Conservation (phyloP, 2,113 vertebrate genomes). For the Nycticorax nycticorax region DNA sequence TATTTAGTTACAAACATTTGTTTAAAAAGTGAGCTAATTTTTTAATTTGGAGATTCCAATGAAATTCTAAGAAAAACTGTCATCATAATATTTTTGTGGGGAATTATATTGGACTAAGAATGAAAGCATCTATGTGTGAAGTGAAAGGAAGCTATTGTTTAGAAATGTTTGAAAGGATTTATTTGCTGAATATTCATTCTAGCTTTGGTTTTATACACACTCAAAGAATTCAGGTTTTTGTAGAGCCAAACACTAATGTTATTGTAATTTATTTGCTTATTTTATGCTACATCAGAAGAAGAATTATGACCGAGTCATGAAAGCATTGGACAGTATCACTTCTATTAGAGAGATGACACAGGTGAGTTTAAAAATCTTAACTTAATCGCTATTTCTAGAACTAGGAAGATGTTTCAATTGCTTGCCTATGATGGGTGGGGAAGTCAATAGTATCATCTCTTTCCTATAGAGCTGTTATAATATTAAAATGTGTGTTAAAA, state of each 20-base stretch:
- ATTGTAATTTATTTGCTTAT: background rate
- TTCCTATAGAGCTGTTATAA: background rate
- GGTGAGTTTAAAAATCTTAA: slow-evolving; percentile 66
- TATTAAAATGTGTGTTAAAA: background rate
- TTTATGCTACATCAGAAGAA: slow-evolving; percentile 80
- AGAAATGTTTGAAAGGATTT: background rate
- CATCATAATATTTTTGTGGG: background rate
- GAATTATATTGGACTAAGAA: background rate
- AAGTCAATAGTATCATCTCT: background rate
- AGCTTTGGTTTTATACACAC: background rate
- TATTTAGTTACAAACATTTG: background rate
- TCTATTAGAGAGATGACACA: slow-evolving; percentile 94
- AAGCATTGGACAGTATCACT: slow-evolving; percentile 89
- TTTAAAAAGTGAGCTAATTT: background rate
- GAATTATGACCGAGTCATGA: slow-evolving; percentile 91
- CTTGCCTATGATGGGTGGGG: background rate
- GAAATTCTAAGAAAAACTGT: background rate
- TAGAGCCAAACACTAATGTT: background rate
- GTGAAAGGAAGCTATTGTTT: background rate
- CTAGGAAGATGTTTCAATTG: background rate
- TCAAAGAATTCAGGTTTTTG: background rate
- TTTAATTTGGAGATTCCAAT: background rate
- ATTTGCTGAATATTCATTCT: background rate
- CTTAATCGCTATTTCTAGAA: background rate
- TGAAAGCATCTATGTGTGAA: background rate